A percentile compares a stretch with the other conserved stretches of the same genome.
phyloP scores from a whole-genome alignment of 2,888 invertebrate species.

The Acronicta aceris region DNA sequence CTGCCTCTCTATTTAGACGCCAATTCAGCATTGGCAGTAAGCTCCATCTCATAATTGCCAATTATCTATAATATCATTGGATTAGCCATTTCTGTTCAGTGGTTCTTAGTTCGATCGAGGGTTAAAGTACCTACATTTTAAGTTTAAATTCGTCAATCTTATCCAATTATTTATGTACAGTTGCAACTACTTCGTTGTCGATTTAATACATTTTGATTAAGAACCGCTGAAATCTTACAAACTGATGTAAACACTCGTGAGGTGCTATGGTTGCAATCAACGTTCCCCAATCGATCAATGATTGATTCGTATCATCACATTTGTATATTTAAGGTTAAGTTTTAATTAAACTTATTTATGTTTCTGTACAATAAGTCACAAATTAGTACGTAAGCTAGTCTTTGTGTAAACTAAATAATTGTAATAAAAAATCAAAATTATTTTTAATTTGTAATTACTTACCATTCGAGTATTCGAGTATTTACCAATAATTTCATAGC shows the following conservation, averaged over 20 bases:
- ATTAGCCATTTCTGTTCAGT: conserved; percentile 38
- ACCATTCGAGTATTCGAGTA: conserved; percentile 1
- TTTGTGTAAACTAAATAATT: conserved; percentile 74
- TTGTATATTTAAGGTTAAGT: conserved; percentile 63
- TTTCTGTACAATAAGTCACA: conserved; percentile 85
- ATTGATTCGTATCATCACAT: conserved; percentile 55
- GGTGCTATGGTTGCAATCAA: conserved; percentile 35
- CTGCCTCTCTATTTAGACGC: conserved; percentile 37
- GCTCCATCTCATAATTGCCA: conserved; percentile 24
- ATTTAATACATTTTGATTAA: background rate
- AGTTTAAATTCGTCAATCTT: conserved; percentile 6
- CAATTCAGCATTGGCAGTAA: conserved; percentile 35
- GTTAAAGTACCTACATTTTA: background rate
- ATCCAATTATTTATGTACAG: background rate
- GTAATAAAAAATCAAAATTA: conserved; percentile 66
- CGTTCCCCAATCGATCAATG: conserved; percentile 33
- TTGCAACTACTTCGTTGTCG: too few species aligned
- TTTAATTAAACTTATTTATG: conserved; percentile 78
- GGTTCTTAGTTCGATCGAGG: conserved; percentile 14
- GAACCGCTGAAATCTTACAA: conserved; percentile 38
- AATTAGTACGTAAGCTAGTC: conserved; percentile 88
- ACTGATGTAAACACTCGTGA: conserved; percentile 20
- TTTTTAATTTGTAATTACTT: conserved; percentile 10
- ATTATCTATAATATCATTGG: conserved; percentile 22
- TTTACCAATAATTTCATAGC: background rate